phyloP scores from a whole-genome alignment of 2,888 invertebrate species.

The Lutraria lutraria region DNA sequence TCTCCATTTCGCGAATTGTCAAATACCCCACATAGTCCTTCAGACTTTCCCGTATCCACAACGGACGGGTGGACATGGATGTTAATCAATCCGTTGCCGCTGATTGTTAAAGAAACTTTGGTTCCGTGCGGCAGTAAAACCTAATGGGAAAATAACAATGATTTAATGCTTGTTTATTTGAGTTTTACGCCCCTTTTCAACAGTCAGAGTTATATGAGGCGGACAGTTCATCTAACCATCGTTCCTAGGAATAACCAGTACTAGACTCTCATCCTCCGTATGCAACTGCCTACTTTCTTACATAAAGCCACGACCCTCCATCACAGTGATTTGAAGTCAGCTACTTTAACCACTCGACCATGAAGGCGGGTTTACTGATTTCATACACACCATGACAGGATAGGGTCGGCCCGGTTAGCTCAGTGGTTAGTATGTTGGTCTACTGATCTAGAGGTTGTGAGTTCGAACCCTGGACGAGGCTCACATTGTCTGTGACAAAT shows the following conservation, averaged over 20 bases:
- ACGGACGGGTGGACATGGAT: neutral
- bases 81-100: neutral
- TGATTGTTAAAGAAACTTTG: neutral
- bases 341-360: too few species aligned
- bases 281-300: too few species aligned
- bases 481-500: too few species aligned
- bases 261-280: too few species aligned
- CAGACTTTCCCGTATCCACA: neutral
- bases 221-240: too few species aligned
- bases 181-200: too few species aligned
- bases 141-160: neutral
- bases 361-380: neutral
- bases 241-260: too few species aligned
- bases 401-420: neutral
- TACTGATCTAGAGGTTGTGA: neutral
- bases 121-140: neutral
- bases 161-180: neutral
- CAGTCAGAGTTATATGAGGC: too few species aligned
- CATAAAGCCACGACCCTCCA: too few species aligned
- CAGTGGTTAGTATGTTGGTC: neutral
- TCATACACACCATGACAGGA: neutral
- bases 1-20: neutral
- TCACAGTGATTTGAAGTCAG: too few species aligned
- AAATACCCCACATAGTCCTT: constrained; percentile 21
- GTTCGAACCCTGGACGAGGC: neutral